These are phyloP conservation scores for Leptocoma aspasia DNA, from an alignment of 2,113 vertebrate species.

Conservation along the genomic window DNA sequence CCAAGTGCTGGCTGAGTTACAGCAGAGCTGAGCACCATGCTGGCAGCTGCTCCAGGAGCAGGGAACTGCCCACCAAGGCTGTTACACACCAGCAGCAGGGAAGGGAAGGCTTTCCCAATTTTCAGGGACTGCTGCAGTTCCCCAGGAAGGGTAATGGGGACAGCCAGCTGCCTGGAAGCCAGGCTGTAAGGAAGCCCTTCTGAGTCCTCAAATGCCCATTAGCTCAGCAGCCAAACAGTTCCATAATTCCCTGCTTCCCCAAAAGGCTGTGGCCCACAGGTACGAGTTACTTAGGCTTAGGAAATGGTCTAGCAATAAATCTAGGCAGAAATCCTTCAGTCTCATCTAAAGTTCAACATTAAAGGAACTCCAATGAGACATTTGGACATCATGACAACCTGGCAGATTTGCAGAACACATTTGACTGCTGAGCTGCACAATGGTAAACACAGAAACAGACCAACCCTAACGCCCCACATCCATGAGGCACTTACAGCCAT, in stretches of 20 bases:
- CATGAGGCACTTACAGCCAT: not conserved
- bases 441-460: not conserved
- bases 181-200: not conserved
- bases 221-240: not conserved
- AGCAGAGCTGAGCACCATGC: not conserved
- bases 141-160: not conserved
- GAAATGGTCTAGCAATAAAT: not conserved
- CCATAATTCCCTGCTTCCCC: not conserved
- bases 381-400: not conserved
- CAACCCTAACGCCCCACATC: not conserved
- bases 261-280: not conserved
- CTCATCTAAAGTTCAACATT: not conserved
- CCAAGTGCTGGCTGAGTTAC: not conserved
- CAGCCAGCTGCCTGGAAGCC: not conserved
- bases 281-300: accelerated
- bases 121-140: not conserved
- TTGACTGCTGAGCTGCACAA: not conserved
- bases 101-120: not conserved
- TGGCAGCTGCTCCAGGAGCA: not conserved
- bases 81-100: accelerated
- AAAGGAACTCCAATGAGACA: not conserved
- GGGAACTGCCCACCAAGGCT: accelerated
- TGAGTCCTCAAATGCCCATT: not conserved
- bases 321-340: not conserved
- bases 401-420: not conserved